Percentiles rank a stretch among this genome's conserved stretches.
Evolutionary conservation across 2,888 invertebrate genomes (phyloP).

Genomic region (Eilema sororculum): DNA sequence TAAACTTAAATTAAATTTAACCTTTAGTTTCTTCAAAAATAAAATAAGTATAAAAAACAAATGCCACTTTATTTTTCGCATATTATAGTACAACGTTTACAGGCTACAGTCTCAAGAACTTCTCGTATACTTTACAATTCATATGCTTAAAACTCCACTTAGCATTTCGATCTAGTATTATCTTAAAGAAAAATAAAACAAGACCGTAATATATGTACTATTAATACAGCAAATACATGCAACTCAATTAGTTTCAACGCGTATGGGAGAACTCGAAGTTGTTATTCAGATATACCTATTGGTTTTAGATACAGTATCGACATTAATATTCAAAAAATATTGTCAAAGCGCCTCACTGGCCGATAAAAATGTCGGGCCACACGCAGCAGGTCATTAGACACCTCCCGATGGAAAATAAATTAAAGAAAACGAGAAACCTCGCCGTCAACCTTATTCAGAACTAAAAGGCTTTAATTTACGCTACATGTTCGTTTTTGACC

Average conservation of each 20-base stretch:
- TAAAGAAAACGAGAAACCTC: slow-evolving; percentile 85
- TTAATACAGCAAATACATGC: slow-evolving; percentile 57
- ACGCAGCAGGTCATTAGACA: slow-evolving; percentile 86
- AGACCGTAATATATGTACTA: slow-evolving; percentile 31
- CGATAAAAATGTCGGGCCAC: slow-evolving; percentile 86
- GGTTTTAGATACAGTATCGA: slow-evolving; percentile 73
- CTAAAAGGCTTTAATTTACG: slow-evolving; percentile 55
- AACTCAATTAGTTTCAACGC: slow-evolving; percentile 63
- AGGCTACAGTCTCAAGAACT: neutral
- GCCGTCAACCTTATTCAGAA: slow-evolving; percentile 73
- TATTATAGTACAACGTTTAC: neutral
- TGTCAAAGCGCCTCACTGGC: slow-evolving; percentile 80
- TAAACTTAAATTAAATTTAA: neutral
- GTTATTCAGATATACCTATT: slow-evolving; percentile 60
- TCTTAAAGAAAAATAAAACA: slow-evolving; percentile 44
- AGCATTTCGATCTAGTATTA: slow-evolving; percentile 35
- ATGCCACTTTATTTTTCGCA: neutral
- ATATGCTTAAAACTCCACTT: slow-evolving; percentile 42
- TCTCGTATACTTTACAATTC: slow-evolving; percentile 33
- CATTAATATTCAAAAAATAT: slow-evolving; percentile 84
- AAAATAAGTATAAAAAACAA: neutral
- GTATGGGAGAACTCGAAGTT: slow-evolving; percentile 43
- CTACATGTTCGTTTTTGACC: slow-evolving; percentile 28
- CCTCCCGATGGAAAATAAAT: slow-evolving; percentile 85
- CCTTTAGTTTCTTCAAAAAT: neutral